Evolutionary conservation across 2,113 vertebrate genomes (phyloP).

Genomic region (Lepisosteus osseus): DNA sequence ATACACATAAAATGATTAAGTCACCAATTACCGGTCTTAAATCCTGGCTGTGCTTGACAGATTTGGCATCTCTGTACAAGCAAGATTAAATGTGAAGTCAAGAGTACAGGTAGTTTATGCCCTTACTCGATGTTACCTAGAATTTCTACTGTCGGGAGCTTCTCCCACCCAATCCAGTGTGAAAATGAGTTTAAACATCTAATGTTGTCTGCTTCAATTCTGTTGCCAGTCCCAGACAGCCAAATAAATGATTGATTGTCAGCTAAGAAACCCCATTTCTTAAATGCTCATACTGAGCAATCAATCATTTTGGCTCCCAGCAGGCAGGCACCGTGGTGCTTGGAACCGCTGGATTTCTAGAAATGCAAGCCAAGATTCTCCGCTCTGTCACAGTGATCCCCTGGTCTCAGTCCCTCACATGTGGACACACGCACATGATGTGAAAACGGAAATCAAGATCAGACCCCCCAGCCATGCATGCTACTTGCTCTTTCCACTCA

Average conservation of each 20-base stretch:
- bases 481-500: too few relatives aligned
- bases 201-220: slow-evolving; percentile 5
- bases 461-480: too few relatives aligned
- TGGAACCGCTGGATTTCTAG: neutral
- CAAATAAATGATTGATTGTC: slow-evolving; percentile 48
- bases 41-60: too few relatives aligned
- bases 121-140: slow-evolving; percentile 9
- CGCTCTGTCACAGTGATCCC: too few relatives aligned
- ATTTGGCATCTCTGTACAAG: too few relatives aligned
- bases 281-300: slow-evolving; percentile 36
- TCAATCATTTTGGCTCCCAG: slow-evolving; percentile 43
- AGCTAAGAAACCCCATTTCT: slow-evolving; percentile 43
- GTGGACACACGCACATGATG: too few relatives aligned
- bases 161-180: slow-evolving; percentile 18
- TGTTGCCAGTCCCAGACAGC: slow-evolving; percentile 18
- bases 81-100: too few relatives aligned
- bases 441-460: too few relatives aligned
- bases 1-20: too few relatives aligned
- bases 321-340: slow-evolving; percentile 3
- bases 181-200: slow-evolving; percentile 4
- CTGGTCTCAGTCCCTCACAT: too few relatives aligned
- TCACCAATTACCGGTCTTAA: too few relatives aligned
- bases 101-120: neutral
- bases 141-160: neutral
- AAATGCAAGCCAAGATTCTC: too few relatives aligned